Base-by-base conservation (phyloP, 2,888 invertebrate genomes). In the Orthonevra nobilis region DNA sequence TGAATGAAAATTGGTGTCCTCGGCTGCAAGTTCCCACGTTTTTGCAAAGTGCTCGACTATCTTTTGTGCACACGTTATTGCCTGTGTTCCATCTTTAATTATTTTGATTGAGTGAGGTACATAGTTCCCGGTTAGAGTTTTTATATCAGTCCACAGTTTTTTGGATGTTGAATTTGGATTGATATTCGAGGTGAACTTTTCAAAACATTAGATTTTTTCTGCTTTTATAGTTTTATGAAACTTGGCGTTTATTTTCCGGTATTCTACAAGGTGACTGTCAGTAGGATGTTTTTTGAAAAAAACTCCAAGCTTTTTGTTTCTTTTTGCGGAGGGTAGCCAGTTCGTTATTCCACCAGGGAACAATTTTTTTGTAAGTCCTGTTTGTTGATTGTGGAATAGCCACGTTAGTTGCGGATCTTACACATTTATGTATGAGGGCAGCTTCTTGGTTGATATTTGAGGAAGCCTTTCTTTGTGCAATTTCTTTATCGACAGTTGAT, bases 101-200 rank as follows among this genome's bases (percentile, higher is more conserved):
- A 36, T 40, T 26, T 66, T 66, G 7, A 66, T 44, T 20, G 34
- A 34, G n/a, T 6, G 10, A 1, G 28, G 7, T 28, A 38, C 20
- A 48, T 52, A 40, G 20, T 64, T 42, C 5, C 34, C 42, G 26
- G 23, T 52, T 4, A 64, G 40, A 10, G 40, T 26, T 1, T 56
- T 75, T 6, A 75, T 63, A 26, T 61, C 50, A 3, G 30, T n/a
- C 68, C 60, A 74, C n/a, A 68, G 17, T 14, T 28, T 34, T 10
- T 14, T 42, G 1, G 40, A 19, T 10, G 50, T 10, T 3, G 56
- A 56, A 20, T 34, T 40, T 3, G 52, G 60, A 17, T 54, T 60
- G 9, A 74, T 52, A 12, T 50, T 26, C 10, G 44, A 17, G 2
- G 60, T 23, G 5, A 23, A 23, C 3, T 23, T 23, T 5, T 23